Base-by-base conservation (phyloP, 30 jellyfish, hydroid and myxozoan genomes). In the Catostylus mosaicus region DNA sequence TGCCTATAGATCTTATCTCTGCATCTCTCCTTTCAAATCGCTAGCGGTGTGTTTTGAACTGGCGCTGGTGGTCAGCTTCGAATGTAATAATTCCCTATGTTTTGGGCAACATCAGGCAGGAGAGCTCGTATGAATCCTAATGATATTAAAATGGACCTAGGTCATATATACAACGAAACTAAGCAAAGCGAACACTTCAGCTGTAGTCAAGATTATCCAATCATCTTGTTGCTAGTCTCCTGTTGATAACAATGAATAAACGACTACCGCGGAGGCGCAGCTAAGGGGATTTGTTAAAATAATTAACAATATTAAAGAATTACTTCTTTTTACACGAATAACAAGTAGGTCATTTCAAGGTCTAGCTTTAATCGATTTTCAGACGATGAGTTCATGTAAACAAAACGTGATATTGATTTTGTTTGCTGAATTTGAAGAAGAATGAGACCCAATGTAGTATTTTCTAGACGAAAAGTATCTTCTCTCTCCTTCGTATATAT, bases 31-130 rank as follows among this genome's bases (percentile, higher is more conserved):
- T 51, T 67, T 71, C 76, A 82, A 51, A 24, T 35, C 37, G 72
- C 54, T 18, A 35, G 68, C 92, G 86, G 92, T 43, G 45, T 75
- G 36, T 82, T 66, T 82, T 70, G 92, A 47, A 63, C 35, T 22
- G 56, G 80, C 56, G 78, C 80, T 52, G 64, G 92, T 82, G 92
- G 92, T 82, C 63, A 70, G 86, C 48, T 16, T 19, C 71, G 29
- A 82, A 57, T 29, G 75, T 40, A 31, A 46, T 52, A 74, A 82
- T 29, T 69, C 80, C 33, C 77, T 14, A 59, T 82, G 92, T 82
- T 82, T 82, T 82, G 92, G 86, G 85, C 82, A 82, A 82, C 75
- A 68, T 68, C 75, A 60, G 54, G 90, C 77, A 51, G 90, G 90
- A 69, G 90, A 51, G 92, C 86, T 61, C 73, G 37, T 43, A 68